Evolutionary conservation across 2,113 vertebrate species (phyloP).

Genomic region (Siphamia tubifer): DNA sequence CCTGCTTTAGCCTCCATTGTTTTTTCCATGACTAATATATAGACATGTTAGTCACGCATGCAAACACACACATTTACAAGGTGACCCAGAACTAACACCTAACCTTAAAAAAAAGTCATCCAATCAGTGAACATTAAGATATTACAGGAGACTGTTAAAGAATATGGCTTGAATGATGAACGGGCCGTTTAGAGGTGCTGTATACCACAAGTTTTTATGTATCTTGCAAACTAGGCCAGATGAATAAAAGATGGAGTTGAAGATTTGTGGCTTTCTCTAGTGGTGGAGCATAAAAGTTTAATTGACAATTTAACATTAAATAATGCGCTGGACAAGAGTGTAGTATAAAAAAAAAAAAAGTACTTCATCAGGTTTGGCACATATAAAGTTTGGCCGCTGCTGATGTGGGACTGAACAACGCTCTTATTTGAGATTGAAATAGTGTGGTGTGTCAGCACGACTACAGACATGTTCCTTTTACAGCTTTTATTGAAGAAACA

Average conservation of each 20-base stretch:
- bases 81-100: constrained; percentile 17
- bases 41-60: neutral
- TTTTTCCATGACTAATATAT: neutral
- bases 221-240: constrained; percentile 35
- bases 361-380: constrained; percentile 24
- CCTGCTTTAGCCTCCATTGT: too few species aligned
- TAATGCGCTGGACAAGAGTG: constrained; percentile 18
- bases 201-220: constrained; percentile 8
- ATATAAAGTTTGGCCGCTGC: neutral
- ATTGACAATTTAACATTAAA: constrained; percentile 58
- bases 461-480: neutral
- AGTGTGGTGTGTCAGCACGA: constrained; percentile 16
- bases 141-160: constrained; percentile 29
- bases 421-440: constrained; percentile 34
- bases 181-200: neutral
- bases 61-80: neutral
- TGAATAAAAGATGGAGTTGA: constrained; percentile 52
- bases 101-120: constrained; percentile 17
- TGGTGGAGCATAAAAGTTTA: constrained; percentile 42
- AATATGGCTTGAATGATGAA: constrained; percentile 27
- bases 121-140: constrained; percentile 28
- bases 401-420: constrained; percentile 26
- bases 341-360: neutral
- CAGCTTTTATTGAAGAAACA: neutral
- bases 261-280: constrained; percentile 47